Evolutionary conservation across 2,797 vertebrate genomes (phyloP).

Genomic region (Echiichthys vipera): DNA sequence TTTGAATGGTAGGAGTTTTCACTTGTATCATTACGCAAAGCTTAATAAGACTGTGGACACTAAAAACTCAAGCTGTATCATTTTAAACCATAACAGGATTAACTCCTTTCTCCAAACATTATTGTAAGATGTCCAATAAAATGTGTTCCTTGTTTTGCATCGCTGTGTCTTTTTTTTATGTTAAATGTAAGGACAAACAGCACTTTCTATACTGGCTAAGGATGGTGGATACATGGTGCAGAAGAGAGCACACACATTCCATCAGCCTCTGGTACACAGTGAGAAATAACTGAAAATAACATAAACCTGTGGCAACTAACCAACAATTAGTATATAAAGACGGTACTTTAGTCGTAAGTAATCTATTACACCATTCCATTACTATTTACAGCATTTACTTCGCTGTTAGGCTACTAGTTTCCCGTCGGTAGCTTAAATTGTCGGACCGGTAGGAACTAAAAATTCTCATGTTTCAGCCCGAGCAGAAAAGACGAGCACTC

Average conservation of each 20-base stretch:
- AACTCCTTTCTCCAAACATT: constrained; percentile 63
- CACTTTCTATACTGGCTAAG: too few species aligned
- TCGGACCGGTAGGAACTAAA: constrained; percentile 60
- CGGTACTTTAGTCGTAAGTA: too few species aligned
- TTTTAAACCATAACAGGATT: constrained; percentile 81
- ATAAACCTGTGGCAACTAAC: too few species aligned
- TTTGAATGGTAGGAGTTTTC: constrained; percentile 87
- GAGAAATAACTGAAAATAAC: too few species aligned
- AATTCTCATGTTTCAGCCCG: constrained; percentile 50
- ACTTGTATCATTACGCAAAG: constrained; percentile 89
- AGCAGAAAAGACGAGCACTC: not conserved
- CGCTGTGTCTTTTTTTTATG: constrained; percentile 9
- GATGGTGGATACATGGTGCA: too few species aligned
- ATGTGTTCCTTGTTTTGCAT: constrained; percentile 73
- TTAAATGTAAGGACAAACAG: too few species aligned
- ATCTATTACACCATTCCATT: not conserved
- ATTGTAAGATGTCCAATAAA: constrained; percentile 88
- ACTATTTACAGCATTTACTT: fast-evolving
- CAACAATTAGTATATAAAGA: too few species aligned
- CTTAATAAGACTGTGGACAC: constrained; percentile 85
- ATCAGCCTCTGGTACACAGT: too few species aligned
- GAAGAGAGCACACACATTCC: too few species aligned
- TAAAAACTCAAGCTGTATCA: constrained; percentile 78
- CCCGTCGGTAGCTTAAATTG: not conserved
- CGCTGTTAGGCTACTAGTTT: not conserved